Conservation (phyloP, 2,888 invertebrate genomes). For the Acanthosepion esculentum region DNA sequence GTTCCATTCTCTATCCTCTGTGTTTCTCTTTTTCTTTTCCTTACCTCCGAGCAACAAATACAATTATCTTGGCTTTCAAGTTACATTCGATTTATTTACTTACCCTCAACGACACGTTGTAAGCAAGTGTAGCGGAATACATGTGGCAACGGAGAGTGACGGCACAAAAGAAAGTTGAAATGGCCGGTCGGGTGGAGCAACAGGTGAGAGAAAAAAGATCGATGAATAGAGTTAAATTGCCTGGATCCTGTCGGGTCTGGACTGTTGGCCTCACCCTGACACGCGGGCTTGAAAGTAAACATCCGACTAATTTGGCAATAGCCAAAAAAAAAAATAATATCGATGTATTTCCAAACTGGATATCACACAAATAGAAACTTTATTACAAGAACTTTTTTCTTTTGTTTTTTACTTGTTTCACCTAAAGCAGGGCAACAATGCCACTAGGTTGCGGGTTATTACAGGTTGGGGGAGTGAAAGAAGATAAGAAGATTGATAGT, state of each 20-base stretch:
- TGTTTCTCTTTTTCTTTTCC: background rate
- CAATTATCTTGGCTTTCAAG: background rate
- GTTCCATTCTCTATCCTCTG: background rate
- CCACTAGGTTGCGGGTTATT: too few species aligned
- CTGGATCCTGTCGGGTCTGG: background rate
- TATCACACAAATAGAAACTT: background rate
- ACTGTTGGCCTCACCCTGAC: background rate
- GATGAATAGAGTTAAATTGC: background rate
- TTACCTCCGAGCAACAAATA: background rate
- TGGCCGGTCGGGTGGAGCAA: background rate
- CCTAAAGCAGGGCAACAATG: background rate
- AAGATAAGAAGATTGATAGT: too few species aligned
- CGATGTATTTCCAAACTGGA: background rate
- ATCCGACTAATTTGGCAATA: background rate
- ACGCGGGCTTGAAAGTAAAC: background rate
- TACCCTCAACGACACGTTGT: background rate
- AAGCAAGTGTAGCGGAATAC: background rate
- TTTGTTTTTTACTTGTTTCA: too few species aligned
- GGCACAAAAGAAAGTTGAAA: background rate
- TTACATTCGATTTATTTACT: background rate
- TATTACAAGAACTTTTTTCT: too few species aligned
- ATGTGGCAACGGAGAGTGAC: background rate
- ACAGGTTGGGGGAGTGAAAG: too few species aligned
- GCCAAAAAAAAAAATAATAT: background rate
- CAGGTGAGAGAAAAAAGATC: background rate